phyloP scores from a whole-genome alignment of 2,797 vertebrate species.

The Bovichtus diacanthus region DNA sequence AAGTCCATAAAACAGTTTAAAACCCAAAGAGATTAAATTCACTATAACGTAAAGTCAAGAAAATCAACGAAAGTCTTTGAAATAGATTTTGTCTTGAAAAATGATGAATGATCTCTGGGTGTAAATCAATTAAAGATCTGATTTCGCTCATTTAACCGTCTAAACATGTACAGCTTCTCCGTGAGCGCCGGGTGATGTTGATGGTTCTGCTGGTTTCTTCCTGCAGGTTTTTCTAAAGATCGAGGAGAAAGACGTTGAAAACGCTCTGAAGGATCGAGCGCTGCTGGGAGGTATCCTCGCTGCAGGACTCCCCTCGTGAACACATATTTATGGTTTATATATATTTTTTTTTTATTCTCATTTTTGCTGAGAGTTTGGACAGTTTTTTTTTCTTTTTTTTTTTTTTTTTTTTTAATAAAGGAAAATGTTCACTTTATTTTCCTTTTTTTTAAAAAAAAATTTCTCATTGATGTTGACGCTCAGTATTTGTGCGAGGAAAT shows the following conservation, averaged over 20 bases:
- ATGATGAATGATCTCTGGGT: no score
- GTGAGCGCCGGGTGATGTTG: no score
- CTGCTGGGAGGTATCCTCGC: conserved; percentile 92
- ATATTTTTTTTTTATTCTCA: conserved; percentile 19
- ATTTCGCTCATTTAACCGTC: background rate
- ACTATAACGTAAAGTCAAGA: no score
- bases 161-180: background rate
- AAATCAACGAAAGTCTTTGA: no score
- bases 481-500: background rate
- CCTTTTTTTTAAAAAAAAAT: no score
- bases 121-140: background rate
- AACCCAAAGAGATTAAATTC: no score
- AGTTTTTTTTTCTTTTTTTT: conserved; percentile 3
- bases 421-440: no score
- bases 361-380: conserved; percentile 64
- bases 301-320: conserved; percentile 82
- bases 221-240: conserved; percentile 92
- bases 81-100: no score
- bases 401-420: no score
- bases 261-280: conserved; percentile 89
- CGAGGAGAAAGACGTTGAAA: conserved; percentile 91
- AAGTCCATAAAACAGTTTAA: no score
- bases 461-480: background rate
- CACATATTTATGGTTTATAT: background rate
- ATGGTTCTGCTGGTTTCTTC: background rate